Evolutionary conservation across 1,140 invertebrate genomes (phyloP).

Genomic region (Drosophila sechellia): DNA sequence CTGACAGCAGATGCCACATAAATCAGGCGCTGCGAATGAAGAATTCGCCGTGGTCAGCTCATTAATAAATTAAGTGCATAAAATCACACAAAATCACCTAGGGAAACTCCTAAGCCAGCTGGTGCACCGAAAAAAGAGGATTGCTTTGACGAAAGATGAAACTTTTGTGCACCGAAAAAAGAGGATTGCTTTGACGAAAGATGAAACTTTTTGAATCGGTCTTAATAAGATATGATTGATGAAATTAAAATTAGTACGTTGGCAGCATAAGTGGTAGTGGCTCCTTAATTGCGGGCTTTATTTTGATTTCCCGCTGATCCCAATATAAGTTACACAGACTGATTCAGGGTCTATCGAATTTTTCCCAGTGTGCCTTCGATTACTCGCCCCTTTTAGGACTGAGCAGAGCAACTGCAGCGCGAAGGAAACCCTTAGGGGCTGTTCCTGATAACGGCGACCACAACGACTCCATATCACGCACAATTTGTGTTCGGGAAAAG

Average conservation of each 20-base stretch:
- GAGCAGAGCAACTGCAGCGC: slow-evolving; percentile 39
- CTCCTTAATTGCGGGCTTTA: too few relatives aligned
- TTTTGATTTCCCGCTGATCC: too few relatives aligned
- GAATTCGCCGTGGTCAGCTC: slow-evolving; percentile 58
- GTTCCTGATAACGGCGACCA: slow-evolving; percentile 58
- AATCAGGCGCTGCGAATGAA: slow-evolving; percentile 51
- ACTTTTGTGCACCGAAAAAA: not conserved
- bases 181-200: not conserved
- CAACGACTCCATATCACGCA: slow-evolving; percentile 73
- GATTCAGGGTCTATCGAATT: not conserved
- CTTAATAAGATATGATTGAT: too few relatives aligned
- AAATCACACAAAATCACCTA: slow-evolving; percentile 69
- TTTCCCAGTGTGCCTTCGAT: slow-evolving; percentile 39
- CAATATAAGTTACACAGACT: too few relatives aligned
- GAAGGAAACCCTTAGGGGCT: slow-evolving; percentile 58
- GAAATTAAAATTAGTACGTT: not conserved
- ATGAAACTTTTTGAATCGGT: too few relatives aligned
- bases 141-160: not conserved
- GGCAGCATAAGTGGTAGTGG: not conserved
- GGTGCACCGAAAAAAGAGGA: not conserved
- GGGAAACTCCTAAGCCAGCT: not conserved
- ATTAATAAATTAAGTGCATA: slow-evolving; percentile 76
- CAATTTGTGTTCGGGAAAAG: slow-evolving; percentile 65
- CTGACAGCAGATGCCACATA: slow-evolving; percentile 64
- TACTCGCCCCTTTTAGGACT: slow-evolving; percentile 55